Percentiles rank a stretch among this genome's conserved stretches.
phyloP scores from a whole-genome alignment of 2,888 invertebrate genomes.

The Zaprionus obscuricornis region DNA sequence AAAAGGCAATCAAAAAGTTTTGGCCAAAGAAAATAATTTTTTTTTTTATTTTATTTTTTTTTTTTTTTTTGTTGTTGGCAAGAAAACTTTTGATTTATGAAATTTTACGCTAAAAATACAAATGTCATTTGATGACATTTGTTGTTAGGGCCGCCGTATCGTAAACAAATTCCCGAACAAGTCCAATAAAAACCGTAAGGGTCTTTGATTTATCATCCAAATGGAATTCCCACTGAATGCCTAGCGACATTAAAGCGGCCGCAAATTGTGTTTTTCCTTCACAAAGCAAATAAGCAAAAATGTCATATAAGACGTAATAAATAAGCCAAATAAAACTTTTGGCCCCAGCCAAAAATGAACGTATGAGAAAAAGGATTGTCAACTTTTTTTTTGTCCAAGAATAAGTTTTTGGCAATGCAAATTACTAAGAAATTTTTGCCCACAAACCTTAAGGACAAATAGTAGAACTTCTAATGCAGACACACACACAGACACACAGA shows the following conservation, averaged over 20 bases:
- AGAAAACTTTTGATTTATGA: constrained; percentile 71
- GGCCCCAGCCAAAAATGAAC: constrained; percentile 28
- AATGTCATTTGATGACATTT: constrained; percentile 70
- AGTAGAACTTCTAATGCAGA: no score
- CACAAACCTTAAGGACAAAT: constrained; percentile 9
- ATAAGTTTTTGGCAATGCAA: constrained; percentile 64
- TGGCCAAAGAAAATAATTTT: constrained; percentile 45
- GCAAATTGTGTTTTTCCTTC: constrained; percentile 35
- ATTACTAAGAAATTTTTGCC: constrained; percentile 63
- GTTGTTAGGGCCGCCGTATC: constrained; percentile 39
- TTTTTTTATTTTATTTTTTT: not conserved
- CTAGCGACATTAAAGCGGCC: constrained; percentile 51
- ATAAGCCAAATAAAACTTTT: constrained; percentile 51
- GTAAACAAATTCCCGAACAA: constrained; percentile 69
- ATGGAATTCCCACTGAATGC: constrained; percentile 50
- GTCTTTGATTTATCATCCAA: constrained; percentile 68
- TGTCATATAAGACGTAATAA: constrained; percentile 56
- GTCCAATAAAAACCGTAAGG: constrained; percentile 69
- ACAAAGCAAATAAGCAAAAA: constrained; percentile 35
- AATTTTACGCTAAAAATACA: constrained; percentile 71
- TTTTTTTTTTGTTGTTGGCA: not conserved
- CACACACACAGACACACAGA: no score
- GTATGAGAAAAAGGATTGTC: constrained; percentile 48
- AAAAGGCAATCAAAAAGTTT: constrained; percentile 74
- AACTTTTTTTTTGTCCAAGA: constrained; percentile 27